Evolutionary conservation across 2,888 invertebrate species (phyloP).

Genomic region (Epinotia bilunana): DNA sequence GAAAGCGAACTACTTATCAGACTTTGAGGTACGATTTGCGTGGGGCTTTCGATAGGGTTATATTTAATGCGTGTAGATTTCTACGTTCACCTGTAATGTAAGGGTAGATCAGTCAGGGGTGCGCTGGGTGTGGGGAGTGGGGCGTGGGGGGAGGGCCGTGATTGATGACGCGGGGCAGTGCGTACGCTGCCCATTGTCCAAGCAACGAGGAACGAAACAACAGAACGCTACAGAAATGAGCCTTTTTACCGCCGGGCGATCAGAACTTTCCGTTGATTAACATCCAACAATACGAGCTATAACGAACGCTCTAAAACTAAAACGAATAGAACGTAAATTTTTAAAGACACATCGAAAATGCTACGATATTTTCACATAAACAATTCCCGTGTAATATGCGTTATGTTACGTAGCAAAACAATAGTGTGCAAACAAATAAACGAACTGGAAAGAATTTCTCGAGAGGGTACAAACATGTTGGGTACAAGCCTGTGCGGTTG

Average conservation of each 20-base stretch:
- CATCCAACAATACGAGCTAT: constrained; percentile 42
- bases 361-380: constrained; percentile 58
- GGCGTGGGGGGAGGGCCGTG: constrained; percentile 60
- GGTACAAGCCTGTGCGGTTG: constrained; percentile 60
- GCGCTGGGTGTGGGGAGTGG: constrained; percentile 53
- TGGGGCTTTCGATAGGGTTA: constrained; percentile 42
- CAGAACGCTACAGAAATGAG: constrained; percentile 68
- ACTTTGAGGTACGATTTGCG: constrained; percentile 39
- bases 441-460: constrained; percentile 80
- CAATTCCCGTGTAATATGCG: constrained; percentile 61
- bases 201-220: constrained; percentile 75
- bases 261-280: constrained; percentile 55
- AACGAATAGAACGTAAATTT: neutral
- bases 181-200: constrained; percentile 76
- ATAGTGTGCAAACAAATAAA: constrained; percentile 76
- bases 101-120: constrained; percentile 62
- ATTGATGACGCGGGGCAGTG: constrained; percentile 76
- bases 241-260: constrained; percentile 64
- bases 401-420: constrained; percentile 65
- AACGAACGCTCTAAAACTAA: neutral
- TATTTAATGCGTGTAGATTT: constrained; percentile 45
- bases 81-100: constrained; percentile 63
- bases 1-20: constrained; percentile 41
- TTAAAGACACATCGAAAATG: constrained; percentile 15
- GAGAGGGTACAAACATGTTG: constrained; percentile 75